Percentiles rank a stretch among this genome's conserved stretches.
Conservation (phyloP, 2,888 invertebrate genomes). For the Scrobipalpa costella region DNA sequence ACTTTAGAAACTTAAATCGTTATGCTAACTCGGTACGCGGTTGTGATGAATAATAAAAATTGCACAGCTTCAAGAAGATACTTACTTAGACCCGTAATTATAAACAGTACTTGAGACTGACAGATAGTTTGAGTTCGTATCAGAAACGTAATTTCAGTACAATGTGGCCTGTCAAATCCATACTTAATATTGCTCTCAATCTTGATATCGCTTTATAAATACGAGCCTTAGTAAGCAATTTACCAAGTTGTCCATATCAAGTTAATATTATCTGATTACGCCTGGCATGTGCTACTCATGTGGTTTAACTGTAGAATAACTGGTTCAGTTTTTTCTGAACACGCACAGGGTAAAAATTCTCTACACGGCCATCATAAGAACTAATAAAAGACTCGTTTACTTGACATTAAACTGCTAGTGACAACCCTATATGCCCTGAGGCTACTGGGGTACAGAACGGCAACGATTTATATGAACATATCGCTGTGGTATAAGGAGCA, state of each 20-base stretch:
- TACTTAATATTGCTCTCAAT: too few relatives aligned
- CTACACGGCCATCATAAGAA: background rate
- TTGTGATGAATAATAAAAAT: background rate
- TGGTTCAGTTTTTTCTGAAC: background rate
- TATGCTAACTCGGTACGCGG: too few relatives aligned
- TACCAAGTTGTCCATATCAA: background rate
- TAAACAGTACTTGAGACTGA: too few relatives aligned
- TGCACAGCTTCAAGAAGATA: background rate
- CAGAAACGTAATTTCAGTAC: too few relatives aligned
- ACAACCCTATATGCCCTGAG: background rate
- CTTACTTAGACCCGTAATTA: too few relatives aligned
- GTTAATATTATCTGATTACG: background rate
- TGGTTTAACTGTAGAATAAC: slow-evolving; percentile 6
- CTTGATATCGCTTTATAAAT: too few relatives aligned
- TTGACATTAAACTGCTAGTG: background rate
- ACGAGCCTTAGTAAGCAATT: background rate
- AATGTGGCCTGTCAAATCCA: too few relatives aligned
- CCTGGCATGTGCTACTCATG: slow-evolving; percentile 6
- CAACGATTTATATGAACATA: background rate
- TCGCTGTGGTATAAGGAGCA: too few relatives aligned
- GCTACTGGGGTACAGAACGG: background rate
- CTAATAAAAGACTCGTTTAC: slow-evolving; percentile 3
- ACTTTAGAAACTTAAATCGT: too few relatives aligned
- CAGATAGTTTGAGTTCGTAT: too few relatives aligned
- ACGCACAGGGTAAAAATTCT: too few relatives aligned